Evolutionary conservation across 2,797 vertebrate species (phyloP).

Genomic region (Tapera naevia): DNA sequence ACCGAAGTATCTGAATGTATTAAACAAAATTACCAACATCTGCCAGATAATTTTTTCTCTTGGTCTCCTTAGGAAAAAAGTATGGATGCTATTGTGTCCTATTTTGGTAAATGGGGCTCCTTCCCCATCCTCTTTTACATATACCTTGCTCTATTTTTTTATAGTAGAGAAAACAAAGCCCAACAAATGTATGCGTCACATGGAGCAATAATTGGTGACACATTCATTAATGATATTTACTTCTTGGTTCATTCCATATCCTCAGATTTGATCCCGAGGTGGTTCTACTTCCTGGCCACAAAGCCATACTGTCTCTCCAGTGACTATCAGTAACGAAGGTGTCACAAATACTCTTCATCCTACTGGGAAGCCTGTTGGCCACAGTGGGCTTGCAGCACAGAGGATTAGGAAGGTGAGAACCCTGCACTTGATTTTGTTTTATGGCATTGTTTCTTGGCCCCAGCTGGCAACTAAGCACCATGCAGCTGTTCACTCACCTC

Average conservation of each 20-base stretch:
- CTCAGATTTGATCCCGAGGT: not conserved
- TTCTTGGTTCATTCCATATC: not conserved
- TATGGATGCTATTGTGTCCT: not conserved
- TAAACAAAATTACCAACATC: slow-evolving; percentile 10
- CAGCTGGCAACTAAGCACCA: too few relatives aligned
- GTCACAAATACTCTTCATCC: not conserved
- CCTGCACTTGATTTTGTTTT: not conserved
- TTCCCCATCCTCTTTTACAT: not conserved
- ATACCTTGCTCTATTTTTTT: not conserved
- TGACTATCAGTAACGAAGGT: too few relatives aligned
- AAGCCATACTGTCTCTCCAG: not conserved
- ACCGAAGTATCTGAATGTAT: not conserved
- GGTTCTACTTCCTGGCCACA: not conserved
- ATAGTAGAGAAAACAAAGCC: not conserved
- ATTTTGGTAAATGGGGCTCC: not conserved
- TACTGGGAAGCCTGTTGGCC: not conserved
- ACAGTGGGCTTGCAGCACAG: not conserved
- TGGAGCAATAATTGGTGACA: not conserved
- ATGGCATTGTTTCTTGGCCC: too few relatives aligned
- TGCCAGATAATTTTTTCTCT: not conserved
- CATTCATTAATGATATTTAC: not conserved
- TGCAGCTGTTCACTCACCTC: too few relatives aligned
- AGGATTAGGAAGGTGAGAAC: not conserved
- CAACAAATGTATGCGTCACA: not conserved
- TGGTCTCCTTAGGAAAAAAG: not conserved